These are phyloP conservation scores for Nasonovia ribisnigri DNA, from an alignment of 2,888 invertebrate genomes.

Conservation along the genomic window DNA sequence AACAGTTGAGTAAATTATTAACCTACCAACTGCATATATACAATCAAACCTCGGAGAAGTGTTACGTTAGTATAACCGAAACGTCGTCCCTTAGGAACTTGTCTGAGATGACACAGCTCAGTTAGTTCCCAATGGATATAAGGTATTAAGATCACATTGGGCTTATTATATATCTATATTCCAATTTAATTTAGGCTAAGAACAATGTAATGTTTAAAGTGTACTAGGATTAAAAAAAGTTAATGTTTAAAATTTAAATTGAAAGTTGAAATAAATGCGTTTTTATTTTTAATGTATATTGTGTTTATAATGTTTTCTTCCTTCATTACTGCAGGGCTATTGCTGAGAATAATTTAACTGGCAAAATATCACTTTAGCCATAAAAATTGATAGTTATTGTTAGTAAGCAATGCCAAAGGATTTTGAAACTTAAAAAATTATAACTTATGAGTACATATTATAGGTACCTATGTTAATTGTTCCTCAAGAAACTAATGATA, in stretches of 20 bases:
- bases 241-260: neutral
- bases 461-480: no score
- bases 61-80: neutral
- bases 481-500: neutral
- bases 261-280: neutral
- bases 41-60: no score
- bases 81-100: neutral
- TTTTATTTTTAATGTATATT: neutral
- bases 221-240: neutral
- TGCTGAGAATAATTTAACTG: neutral
- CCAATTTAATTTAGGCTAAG: neutral
- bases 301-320: neutral
- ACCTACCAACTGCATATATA: no score
- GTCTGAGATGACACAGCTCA: neutral
- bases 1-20: no score
- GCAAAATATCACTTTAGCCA: neutral
- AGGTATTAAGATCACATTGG: no score
- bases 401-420: neutral
- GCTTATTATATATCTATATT: neutral
- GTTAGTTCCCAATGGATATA: neutral
- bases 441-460: neutral
- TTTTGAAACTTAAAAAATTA: neutral
- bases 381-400: neutral
- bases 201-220: neutral
- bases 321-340: neutral